Percentiles rank a stretch among this genome's conserved stretches.
phyloP scores from a whole-genome alignment of 2,113 vertebrate genomes.

The Gasterosteus nipponicus region DNA sequence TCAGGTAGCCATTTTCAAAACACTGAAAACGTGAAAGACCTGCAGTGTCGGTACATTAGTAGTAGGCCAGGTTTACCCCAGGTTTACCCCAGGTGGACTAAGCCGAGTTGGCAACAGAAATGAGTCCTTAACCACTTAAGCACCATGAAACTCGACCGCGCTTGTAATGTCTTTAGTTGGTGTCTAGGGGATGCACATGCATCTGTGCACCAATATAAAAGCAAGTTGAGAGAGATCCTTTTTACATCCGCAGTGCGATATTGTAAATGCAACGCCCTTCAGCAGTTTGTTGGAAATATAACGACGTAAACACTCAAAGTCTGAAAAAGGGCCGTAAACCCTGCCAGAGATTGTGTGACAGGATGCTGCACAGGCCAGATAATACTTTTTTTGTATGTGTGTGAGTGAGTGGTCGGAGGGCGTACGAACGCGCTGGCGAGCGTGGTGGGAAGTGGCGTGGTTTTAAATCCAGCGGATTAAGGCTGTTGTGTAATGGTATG shows the following conservation, averaged over 20 bases:
- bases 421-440: not conserved
- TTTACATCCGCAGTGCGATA: not conserved
- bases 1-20: not conserved
- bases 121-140: not conserved
- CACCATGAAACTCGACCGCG: not conserved
- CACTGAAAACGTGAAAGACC: not conserved
- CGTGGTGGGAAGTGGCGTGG: constrained; percentile 11
- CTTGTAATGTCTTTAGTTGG: not conserved
- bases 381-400: not conserved
- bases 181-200: not conserved
- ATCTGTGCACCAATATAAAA: not conserved
- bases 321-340: not conserved
- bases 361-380: not conserved
- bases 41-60: not conserved
- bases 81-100: constrained; percentile 9
- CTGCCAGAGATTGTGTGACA: constrained; percentile 14
- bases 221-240: no score
- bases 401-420: not conserved
- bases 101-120: constrained; percentile 15
- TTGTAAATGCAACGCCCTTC: not conserved
- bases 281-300: not conserved
- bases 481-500: constrained; percentile 60
- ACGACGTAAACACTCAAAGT: not conserved
- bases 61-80: constrained; percentile 2
- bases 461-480: constrained; percentile 63